These are phyloP conservation scores for Orius laevigatus DNA, from an alignment of 1,140 invertebrate species.

Conservation along the genomic window DNA sequence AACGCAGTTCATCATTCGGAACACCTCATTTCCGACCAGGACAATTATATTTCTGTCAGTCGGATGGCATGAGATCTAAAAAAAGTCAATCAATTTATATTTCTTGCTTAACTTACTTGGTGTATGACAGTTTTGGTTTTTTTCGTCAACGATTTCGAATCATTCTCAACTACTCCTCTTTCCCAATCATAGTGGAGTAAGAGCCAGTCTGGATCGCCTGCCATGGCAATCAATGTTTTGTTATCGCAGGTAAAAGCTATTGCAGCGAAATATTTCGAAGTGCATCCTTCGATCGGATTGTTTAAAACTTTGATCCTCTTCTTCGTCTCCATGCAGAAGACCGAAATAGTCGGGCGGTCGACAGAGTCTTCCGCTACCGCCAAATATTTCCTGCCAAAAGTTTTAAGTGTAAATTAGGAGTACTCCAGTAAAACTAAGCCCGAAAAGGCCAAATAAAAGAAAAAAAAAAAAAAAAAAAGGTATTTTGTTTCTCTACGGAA, in stretches of 20 bases:
- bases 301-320: conserved; percentile 42
- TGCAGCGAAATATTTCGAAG: conserved; percentile 42
- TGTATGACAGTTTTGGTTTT: conserved; percentile 1
- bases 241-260: conserved; percentile 62
- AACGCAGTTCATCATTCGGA: conserved; percentile 57
- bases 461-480: background rate
- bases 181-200: conserved; percentile 72
- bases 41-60: conserved; percentile 56
- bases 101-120: background rate
- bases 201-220: conserved; percentile 61
- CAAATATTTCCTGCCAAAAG: conserved; percentile 33
- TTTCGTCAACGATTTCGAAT: conserved; percentile 43
- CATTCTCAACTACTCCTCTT: conserved; percentile 62
- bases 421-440: no score
- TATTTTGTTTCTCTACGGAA: no score
- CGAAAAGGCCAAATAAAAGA: no score
- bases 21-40: conserved; percentile 52
- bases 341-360: conserved; percentile 37
- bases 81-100: background rate
- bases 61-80: conserved; percentile 32
- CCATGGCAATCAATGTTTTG: conserved; percentile 58
- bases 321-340: conserved; percentile 44
- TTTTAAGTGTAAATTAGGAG: conserved; percentile 7
- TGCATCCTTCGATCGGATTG: conserved; percentile 32
- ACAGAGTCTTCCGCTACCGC: conserved; percentile 32